phyloP scores from a whole-genome alignment of 2,888 invertebrate species.

The Oxycera nigricornis region DNA sequence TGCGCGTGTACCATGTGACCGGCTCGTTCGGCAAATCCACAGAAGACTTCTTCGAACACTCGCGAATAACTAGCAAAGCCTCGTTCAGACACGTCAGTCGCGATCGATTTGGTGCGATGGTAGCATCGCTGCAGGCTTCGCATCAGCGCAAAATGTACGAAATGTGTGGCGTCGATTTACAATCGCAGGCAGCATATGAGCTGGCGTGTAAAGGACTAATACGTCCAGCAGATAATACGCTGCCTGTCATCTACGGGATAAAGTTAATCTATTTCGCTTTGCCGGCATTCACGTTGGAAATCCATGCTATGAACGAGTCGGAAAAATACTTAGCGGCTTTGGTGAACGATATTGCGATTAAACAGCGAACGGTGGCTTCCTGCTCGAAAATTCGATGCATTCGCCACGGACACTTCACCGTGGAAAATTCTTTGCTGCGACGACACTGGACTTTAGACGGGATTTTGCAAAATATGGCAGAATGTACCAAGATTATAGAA shows the following conservation, averaged over 20 bases:
- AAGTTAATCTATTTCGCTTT: constrained; percentile 81
- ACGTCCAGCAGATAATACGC: constrained; percentile 72
- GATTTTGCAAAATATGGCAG: constrained; percentile 71
- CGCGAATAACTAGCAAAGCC: constrained; percentile 73
- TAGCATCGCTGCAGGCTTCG: constrained; percentile 82
- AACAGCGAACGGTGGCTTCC: constrained; percentile 79
- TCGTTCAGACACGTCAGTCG: constrained; percentile 75
- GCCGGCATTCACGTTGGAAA: constrained; percentile 87
- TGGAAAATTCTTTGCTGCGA: constrained; percentile 77
- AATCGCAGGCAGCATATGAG: constrained; percentile 90
- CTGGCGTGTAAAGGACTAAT: constrained; percentile 83
- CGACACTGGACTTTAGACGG: constrained; percentile 82
- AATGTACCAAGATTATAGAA: constrained; percentile 65
- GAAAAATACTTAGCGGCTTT: constrained; percentile 78
- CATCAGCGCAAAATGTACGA: constrained; percentile 88
- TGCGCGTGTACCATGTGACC: constrained; percentile 75
- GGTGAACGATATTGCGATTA: constrained; percentile 84
- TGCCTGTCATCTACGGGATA: constrained; percentile 84
- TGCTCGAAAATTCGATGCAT: constrained; percentile 82
- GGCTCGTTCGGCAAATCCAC: constrained; percentile 81
- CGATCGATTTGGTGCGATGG: constrained; percentile 73
- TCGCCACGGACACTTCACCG: constrained; percentile 80
- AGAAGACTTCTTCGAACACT: constrained; percentile 74
- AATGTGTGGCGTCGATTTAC: constrained; percentile 78
- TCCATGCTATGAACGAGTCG: constrained; percentile 86